These are phyloP conservation scores for Apodemia duryi DNA, from an alignment of 2,888 invertebrate species.

Conservation along the genomic window DNA sequence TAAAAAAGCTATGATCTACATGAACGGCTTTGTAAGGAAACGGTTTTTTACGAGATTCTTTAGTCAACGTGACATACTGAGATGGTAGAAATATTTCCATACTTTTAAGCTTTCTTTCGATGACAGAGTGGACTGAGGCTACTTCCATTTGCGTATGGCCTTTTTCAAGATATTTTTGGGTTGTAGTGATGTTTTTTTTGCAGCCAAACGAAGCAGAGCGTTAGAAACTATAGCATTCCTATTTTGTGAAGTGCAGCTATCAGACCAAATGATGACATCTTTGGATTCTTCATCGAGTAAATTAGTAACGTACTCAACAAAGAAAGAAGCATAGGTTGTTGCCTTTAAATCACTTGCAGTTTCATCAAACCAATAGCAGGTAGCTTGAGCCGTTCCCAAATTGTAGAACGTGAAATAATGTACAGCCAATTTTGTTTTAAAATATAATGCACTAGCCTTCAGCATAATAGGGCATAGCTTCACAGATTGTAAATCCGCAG, in stretches of 20 bases:
- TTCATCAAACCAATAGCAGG: conserved; percentile 32
- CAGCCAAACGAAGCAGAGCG: conserved; percentile 27
- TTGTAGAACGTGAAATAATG: conserved; percentile 38
- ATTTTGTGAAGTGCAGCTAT: conserved; percentile 37
- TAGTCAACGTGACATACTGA: conserved; percentile 22
- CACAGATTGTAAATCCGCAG: conserved; percentile 36
- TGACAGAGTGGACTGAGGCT: conserved; percentile 43
- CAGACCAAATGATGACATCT: conserved; percentile 33
- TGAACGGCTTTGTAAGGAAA: conserved; percentile 22
- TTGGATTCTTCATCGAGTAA: conserved; percentile 27
- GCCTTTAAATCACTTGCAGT: conserved; percentile 32
- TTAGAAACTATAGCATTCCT: conserved; percentile 27
- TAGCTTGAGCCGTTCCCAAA: conserved; percentile 30
- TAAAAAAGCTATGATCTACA: conserved; percentile 33
- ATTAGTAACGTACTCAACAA: conserved; percentile 32
- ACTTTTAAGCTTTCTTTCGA: conserved; percentile 44
- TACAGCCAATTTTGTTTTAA: conserved; percentile 38
- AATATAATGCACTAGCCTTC: conserved; percentile 38
- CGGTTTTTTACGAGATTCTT: conserved; percentile 31
- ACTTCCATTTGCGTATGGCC: conserved; percentile 28
- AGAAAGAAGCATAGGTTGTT: conserved; percentile 35
- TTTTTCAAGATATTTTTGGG: conserved; percentile 31
- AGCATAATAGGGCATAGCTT: conserved; percentile 35
- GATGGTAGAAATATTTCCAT: conserved; percentile 19
- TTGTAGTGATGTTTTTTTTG: conserved; percentile 27